These are phyloP conservation scores for Osmerus eperlanus DNA, from an alignment of 2,113 vertebrate species.

Conservation along the genomic window DNA sequence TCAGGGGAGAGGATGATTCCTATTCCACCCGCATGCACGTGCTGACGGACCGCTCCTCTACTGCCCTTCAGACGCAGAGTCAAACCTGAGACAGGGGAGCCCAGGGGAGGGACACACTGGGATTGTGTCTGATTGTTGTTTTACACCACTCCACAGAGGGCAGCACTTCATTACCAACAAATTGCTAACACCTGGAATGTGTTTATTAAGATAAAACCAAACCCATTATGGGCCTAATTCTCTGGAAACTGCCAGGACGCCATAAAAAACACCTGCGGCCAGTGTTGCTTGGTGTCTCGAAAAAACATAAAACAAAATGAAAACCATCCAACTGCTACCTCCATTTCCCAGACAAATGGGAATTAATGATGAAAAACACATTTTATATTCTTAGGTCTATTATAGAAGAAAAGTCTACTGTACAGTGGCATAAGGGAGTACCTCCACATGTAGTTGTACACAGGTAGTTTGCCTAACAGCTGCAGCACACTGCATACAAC, in stretches of 20 bases:
- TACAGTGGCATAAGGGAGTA: too few species aligned
- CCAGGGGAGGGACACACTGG: background rate
- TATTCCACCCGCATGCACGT: conserved; percentile 32
- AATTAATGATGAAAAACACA: background rate
- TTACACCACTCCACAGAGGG: conserved; percentile 53
- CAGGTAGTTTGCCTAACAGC: too few species aligned
- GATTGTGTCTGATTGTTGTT: conserved; percentile 46
- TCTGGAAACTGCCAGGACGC: conserved; percentile 35
- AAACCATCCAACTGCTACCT: conserved; percentile 26
- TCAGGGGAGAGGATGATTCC: conserved; percentile 32
- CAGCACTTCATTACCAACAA: conserved; percentile 71
- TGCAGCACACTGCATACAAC: too few species aligned
- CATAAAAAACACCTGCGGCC: conserved; percentile 39
- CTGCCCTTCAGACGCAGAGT: conserved; percentile 21
- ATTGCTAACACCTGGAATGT: conserved; percentile 67
- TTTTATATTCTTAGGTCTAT: too few species aligned
- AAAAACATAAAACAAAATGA: conserved; percentile 28
- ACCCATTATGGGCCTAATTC: conserved; percentile 47
- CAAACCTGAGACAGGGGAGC: conserved; percentile 15
- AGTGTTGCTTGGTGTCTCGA: background rate
- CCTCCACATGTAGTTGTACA: too few species aligned
- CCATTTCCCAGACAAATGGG: conserved; percentile 6
- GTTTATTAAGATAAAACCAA: conserved; percentile 60
- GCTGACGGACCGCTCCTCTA: conserved; percentile 23
- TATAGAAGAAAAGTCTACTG: too few species aligned